phyloP scores from a whole-genome alignment of 2,797 vertebrate species.

The Enteromius viviparus region DNA sequence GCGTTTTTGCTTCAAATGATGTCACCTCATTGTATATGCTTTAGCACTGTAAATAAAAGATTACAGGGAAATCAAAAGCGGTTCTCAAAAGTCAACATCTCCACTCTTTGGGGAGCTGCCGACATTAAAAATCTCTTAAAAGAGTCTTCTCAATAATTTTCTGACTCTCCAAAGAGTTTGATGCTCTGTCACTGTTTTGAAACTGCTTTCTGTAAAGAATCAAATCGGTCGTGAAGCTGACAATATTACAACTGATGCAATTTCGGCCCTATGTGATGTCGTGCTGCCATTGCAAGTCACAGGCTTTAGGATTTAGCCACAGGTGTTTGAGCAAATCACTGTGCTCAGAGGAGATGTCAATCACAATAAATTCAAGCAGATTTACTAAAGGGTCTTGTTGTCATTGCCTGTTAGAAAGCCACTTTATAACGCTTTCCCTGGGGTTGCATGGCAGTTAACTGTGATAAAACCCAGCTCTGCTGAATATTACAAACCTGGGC shows the following conservation, averaged over 20 bases:
- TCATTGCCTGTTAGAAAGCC: not conserved
- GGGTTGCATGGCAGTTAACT: not conserved
- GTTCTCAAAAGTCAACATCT: constrained; percentile 1
- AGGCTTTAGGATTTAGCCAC: not conserved
- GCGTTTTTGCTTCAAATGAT: constrained; percentile 5
- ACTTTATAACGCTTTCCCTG: not conserved
- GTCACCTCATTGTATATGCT: not conserved
- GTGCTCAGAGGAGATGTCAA: not conserved
- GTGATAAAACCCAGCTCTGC: not conserved
- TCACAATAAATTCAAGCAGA: not conserved
- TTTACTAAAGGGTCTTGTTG: constrained; percentile 7
- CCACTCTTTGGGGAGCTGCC: not conserved
- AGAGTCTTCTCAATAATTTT: constrained; percentile 19
- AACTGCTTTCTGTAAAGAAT: not conserved
- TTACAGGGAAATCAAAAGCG: constrained; percentile 19
- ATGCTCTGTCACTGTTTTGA: not conserved
- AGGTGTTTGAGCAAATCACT: not conserved
- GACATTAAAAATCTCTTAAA: constrained; percentile 1
- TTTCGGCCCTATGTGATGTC: not conserved
- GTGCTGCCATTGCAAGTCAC: not conserved
- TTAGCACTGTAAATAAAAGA: constrained; percentile 12
- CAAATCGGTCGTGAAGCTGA: not conserved
- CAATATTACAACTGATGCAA: not conserved
- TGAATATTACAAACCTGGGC: constrained; percentile 14
- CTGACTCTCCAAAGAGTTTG: not conserved